Base-by-base conservation (phyloP, 2,113 vertebrate species). In the Proteles cristata region DNA sequence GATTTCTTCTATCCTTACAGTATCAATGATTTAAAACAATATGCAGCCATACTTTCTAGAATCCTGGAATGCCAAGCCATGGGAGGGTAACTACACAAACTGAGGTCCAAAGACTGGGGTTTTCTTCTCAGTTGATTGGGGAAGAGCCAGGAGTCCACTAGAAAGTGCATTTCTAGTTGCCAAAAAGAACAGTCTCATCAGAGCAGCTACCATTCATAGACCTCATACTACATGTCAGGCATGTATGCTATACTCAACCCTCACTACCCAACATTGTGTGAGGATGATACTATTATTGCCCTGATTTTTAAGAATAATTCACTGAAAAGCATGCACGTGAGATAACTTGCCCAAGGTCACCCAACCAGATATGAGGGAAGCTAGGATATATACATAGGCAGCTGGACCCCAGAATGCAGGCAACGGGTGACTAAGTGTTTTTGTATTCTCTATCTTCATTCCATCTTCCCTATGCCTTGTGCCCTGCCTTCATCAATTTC, bases 331-430 rank as follows among this genome's bases (percentile, higher is more conserved):
- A 81, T 39, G 58, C 35, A 74, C 61, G 11, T 69, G n/a, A 21
- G n/a, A 71, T 48, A 63, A 43, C 19, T 63, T 53, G 5, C 23
- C 33, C 43, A 43, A 43, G 39, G 35, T 48, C 35, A 66, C 31
- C 7, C 17, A 63, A n/a, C 12, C 23, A 90, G 61, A 84, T 87
- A 81, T 16, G 11, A 53, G 26, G 35, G 35, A 66, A 74, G 58
- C 23, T n/a, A 15, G 12, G 7, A 15, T 43, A 12, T 63, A 16
- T 3, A 31, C 7, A 0, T 12, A 26, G 65, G n/a, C 4, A n/a
- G 25, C 35, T 74, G n/a, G 80, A 81, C 19, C 25, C 81, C 11
- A 55, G 55, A 58, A 68, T 35, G 50, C 48, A 71, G 50, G 48
- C 4, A 50, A 23, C 58, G 17, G 19, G 19, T 5, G 14, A 33